Base-by-base conservation (phyloP, 2,113 vertebrate species). In the Lagopus muta region DNA sequence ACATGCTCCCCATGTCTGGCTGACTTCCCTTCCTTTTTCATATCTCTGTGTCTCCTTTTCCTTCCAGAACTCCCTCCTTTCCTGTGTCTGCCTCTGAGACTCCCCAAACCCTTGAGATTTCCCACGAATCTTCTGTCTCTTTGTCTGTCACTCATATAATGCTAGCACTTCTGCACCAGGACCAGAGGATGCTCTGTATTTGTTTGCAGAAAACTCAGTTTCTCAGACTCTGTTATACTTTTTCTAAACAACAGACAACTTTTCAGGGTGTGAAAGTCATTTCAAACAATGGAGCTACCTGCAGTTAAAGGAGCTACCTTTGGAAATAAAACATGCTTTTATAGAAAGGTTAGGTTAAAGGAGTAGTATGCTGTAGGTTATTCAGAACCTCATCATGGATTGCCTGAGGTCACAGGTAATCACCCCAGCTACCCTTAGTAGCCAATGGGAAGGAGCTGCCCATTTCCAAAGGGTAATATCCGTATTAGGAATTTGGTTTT, bases 11-110 rank as follows among this genome's bases (percentile, higher is more conserved):
- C 2, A 2, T 66, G 94, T 96, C 95, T 96, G 91, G 89, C 93
- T 94, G 85, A 95, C 94, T 97, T 97, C 94, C 95, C 91, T 94
- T 92, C 85, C 88, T 91, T 75, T 91, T 90, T 92, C 88, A 83
- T 94, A 95, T 96, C 93, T 96, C 88, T 93, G 61, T 48, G 69
- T 95, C 86, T 93, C 93, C 93, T 94, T 94, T 97, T 94, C 94
- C 95, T 97, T 95, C 86, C 90, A 95, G 57, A 93, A 60, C 48
- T 90, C 92, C 91, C 93, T 94, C 88, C 88, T 96, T 96, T 96
- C 96, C 95, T 97, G 96, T 90, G 91, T 90, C 95, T 95, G 94
- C 82, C 72, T 79, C 88, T 1, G 4, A 80, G 82, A 57, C 69
- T 62, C 77, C 52, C 24, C 34, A 73, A 47, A 86, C 82, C 74